Conservation (phyloP, 1,140 invertebrate species). For the Drepana arcuata region DNA sequence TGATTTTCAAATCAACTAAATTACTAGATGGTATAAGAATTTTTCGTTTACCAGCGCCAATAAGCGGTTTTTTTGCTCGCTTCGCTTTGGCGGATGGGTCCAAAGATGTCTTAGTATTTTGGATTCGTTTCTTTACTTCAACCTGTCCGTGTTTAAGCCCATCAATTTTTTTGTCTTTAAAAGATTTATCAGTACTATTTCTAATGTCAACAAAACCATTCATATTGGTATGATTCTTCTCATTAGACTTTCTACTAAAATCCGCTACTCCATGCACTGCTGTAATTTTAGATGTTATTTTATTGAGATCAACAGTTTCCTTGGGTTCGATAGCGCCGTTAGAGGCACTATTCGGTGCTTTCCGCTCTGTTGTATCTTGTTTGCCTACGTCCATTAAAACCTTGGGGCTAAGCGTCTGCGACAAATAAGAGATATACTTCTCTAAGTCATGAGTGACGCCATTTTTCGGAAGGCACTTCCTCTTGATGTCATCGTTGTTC, state of each 20-base stretch:
- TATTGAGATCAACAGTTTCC: conserved; percentile 32
- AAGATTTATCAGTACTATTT: conserved; percentile 26
- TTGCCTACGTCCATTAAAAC: conserved; percentile 56
- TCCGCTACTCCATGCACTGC: conserved; percentile 39
- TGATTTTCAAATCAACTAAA: conserved; percentile 29
- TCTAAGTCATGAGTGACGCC: conserved; percentile 60
- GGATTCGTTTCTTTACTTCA: conserved; percentile 35
- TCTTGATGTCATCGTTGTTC: conserved; percentile 45
- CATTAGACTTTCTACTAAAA: conserved; percentile 33
- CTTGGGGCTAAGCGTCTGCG: conserved; percentile 65
- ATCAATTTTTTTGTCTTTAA: conserved; percentile 30
- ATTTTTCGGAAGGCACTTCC: conserved; percentile 58
- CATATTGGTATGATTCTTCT: conserved; percentile 31
- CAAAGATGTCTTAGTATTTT: conserved; percentile 28
- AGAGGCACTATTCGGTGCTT: conserved; percentile 10
- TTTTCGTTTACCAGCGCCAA: conserved; percentile 31
- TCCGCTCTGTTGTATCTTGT: conserved; percentile 33
- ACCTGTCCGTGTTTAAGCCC: conserved; percentile 34
- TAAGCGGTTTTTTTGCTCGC: conserved; percentile 23
- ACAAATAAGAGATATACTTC: conserved; percentile 66
- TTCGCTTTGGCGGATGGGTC: conserved; percentile 53
- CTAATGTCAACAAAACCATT: conserved; percentile 53
- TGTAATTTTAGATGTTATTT: conserved; percentile 24
- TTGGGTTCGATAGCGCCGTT: conserved; percentile 20
- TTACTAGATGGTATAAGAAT: conserved; percentile 41